These are phyloP conservation scores for Atrichornis clamosus DNA, from an alignment of 2,113 vertebrate genomes.

Conservation along the genomic window DNA sequence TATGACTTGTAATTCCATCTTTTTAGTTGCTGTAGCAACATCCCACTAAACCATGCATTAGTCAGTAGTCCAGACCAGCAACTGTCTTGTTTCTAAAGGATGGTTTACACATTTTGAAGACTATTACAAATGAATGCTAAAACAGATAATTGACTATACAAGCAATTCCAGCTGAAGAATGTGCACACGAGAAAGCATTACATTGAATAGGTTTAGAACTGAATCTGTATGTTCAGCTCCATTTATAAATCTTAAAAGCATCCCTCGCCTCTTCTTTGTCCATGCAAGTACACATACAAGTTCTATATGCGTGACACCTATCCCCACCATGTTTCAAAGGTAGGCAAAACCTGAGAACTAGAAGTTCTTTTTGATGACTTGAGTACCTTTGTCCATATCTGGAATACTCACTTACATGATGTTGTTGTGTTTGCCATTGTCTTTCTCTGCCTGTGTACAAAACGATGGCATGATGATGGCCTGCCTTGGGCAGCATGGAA, in stretches of 20 bases:
- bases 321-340: not conserved
- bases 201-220: not conserved
- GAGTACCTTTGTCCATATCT: not conserved
- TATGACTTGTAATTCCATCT: not conserved
- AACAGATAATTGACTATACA: not conserved
- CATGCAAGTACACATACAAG: not conserved
- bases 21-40: conserved; percentile 37
- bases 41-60: not conserved
- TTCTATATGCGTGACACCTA: not conserved
- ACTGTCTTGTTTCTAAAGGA: not conserved
- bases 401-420: not conserved
- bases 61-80: not conserved
- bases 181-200: not conserved
- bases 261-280: not conserved
- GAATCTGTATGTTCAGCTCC: not conserved
- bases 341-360: not conserved
- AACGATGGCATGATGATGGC: not conserved
- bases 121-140: not conserved
- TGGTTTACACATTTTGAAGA: not conserved
- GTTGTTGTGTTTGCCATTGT: not conserved
- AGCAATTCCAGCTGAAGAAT: not conserved
- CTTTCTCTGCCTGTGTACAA: not conserved
- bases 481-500: not conserved
- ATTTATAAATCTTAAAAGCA: not conserved
- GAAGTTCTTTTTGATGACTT: not conserved